Base-by-base conservation (phyloP, 2,797 vertebrate genomes). In the Syngnathus acus region DNA sequence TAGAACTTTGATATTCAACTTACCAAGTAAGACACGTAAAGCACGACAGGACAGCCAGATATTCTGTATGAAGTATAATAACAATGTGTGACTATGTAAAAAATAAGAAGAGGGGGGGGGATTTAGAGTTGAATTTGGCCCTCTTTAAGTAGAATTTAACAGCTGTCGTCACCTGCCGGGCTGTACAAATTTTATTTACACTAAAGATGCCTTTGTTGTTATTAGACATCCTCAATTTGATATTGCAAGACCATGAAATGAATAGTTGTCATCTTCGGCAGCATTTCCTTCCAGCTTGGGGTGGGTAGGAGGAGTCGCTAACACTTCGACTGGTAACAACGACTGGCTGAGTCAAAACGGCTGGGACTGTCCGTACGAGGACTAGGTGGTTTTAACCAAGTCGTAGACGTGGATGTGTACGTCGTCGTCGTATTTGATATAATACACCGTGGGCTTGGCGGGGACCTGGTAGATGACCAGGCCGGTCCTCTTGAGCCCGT, bases 371-470 rank as follows among this genome's bases (percentile, higher is more conserved):
- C 84, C 76, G 65, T 79, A 81, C 14, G 11, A 17, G 54, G 37
- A 6, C 82, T 92, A 93, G 85, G 92, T 92, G 72, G 92, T 93
- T 87, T 93, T 93, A 79, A 93, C 92, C 77, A 93, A 86, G 72
- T 93, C 92, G 26, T 93, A 93, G 72, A 93, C 92, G 51, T 93
- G 92, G 72, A 93, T 90, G 89, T 93, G 92, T 73, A 93, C 92
- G 43, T 93, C 92, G 40, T 93, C 92, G 17, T 93, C 92, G 55
- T 93, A 93, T 77, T 93, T 93, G 75, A 93, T 93, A 88, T 93
- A 93, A 82, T 93, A 93, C 50, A 93, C 92, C 0, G 92, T 92
- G 62, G 92, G 92, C 71, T 93, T 93, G n/a, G 92, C 92, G 0
- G 92, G 92, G 51, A 93, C 92, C 78, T 93, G 92, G 81, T 92